A percentile compares a stretch with the other conserved stretches of the same genome.
These are phyloP conservation scores for Eulithis prunata DNA, from an alignment of 2,888 invertebrate genomes.

Conservation along the genomic window DNA sequence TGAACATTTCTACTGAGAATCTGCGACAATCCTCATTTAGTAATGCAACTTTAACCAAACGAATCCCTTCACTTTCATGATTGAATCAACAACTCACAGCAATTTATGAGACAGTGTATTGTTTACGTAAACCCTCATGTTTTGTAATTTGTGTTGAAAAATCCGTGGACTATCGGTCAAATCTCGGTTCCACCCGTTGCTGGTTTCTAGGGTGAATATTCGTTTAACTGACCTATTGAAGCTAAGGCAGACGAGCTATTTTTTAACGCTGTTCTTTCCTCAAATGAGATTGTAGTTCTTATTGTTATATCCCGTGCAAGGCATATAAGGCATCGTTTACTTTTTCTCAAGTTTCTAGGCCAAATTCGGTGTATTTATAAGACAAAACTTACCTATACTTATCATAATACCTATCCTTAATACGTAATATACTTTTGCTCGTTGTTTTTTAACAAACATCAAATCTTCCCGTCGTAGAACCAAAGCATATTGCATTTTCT, in stretches of 20 bases:
- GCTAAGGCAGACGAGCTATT: slow-evolving; percentile 30
- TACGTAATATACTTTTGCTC: no score
- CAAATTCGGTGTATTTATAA: no score
- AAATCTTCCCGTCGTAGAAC: no score
- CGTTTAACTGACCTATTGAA: slow-evolving; percentile 73
- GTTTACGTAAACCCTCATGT: slow-evolving; percentile 47
- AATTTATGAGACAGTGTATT: slow-evolving; percentile 37
- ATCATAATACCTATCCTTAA: no score
- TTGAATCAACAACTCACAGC: slow-evolving; percentile 36
- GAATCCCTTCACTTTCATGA: slow-evolving; percentile 41
- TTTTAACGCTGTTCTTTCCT: slow-evolving; percentile 3
- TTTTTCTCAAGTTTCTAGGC: no score
- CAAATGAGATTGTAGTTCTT: not conserved
- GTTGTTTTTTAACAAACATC: no score
- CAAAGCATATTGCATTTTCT: no score
- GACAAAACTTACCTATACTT: no score
- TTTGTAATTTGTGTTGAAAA: slow-evolving; percentile 56
- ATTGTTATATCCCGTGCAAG: no score
- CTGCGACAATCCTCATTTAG: not conserved
- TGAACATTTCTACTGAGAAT: not conserved
- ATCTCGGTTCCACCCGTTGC: slow-evolving; percentile 67
- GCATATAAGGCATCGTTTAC: no score
- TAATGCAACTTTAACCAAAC: slow-evolving; percentile 20
- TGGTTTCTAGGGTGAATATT: slow-evolving; percentile 64
- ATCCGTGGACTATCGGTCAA: slow-evolving; percentile 65